Conservation (phyloP, 2,113 vertebrate genomes). For the Onychorhynchus coronatus region DNA sequence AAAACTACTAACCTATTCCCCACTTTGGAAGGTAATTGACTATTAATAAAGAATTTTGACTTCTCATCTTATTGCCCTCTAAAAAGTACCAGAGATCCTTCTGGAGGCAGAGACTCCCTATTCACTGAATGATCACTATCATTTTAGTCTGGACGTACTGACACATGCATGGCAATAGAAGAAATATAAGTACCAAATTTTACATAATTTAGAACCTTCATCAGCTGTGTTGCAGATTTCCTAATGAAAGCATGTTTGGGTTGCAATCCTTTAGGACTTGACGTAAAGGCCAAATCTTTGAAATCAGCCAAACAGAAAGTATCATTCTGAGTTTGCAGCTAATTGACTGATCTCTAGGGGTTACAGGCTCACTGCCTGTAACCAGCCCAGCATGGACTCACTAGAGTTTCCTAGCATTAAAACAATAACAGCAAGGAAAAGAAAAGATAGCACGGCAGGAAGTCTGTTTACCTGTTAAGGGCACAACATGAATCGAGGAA, state of each 20-base stretch:
- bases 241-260: neutral
- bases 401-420: neutral
- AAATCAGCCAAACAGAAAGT: neutral
- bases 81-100: neutral
- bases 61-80: neutral
- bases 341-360: neutral
- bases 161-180: neutral
- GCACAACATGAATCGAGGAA: neutral
- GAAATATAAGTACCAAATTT: neutral
- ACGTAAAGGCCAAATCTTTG: neutral
- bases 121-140: neutral
- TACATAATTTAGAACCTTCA: neutral
- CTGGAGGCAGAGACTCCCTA: neutral
- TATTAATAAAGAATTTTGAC: neutral
- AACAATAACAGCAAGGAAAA: neutral
- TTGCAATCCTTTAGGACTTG: neutral
- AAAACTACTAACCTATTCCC: neutral
- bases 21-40: neutral
- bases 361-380: neutral
- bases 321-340: neutral
- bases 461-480: neutral
- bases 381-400: neutral
- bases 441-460: neutral
- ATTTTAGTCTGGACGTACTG: neutral
- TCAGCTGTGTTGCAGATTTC: neutral